Evolutionary conservation across 2,797 vertebrate genomes (phyloP), one percentile per base, ranked within the genome.

Genomic region (Sebastes cheni): DNA sequence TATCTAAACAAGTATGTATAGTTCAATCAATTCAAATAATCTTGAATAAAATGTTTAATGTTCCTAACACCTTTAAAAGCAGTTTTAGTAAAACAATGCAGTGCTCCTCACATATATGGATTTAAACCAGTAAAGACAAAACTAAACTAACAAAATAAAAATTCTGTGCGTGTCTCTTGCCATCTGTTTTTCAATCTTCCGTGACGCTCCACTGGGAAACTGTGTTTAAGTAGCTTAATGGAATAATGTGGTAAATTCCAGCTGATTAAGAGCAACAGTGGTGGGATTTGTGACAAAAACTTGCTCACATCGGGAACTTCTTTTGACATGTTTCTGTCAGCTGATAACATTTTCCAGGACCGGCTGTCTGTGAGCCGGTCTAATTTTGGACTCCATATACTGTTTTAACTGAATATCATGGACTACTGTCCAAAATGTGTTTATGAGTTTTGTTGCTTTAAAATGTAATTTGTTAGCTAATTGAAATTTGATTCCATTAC

Each of bases 331-430:
- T 68, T 42, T 79, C 30, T 7, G 69, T 89, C 80, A 89, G 65
- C 25, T 82, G 83, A 88, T 68, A 14, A 13, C 12, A 54, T 73
- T 87, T 80, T 89, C 85, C 85, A 68, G 52, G 74, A 83, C 7
- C 1, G 16, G 78, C 11, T 54, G 23, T 30, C 42, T 20, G 8
- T 32, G 29, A 39, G 20, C 11, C 16, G 2, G 4, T 56, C 36
- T 76, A 77, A 75, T 78, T 79, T 56, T 77, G 25, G 16, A 65
- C 32, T 25, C 1, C 34, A 11, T 10, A 2, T 10, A 2, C 27
- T 56, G 10, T 18, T 56, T 25, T 22, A 54, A 69, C 29, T n/a
- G 9, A 32, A 59, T 27, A 59, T 52, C 25, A n/a, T 27, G 22
- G 11, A 8, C 23, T 23, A 9, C n/a, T 32, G 23, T 29, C 4